Percentiles rank a stretch among this genome's conserved stretches.
phyloP scores from a whole-genome alignment of 2,113 vertebrate genomes.

The Dolichallabes microphthalmus region DNA sequence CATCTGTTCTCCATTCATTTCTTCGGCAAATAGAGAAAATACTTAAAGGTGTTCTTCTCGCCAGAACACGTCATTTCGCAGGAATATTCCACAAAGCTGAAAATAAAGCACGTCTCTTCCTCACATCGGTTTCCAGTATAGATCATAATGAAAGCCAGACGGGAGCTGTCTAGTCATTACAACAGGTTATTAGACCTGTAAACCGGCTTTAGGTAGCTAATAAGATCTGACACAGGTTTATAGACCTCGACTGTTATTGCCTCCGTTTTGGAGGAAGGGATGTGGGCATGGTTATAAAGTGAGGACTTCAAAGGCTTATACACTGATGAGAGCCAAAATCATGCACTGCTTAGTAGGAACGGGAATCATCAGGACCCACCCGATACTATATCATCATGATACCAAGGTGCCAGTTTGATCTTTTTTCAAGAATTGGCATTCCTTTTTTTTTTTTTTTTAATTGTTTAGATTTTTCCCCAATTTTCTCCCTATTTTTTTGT shows the following conservation, averaged over 20 bases:
- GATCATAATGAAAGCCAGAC: conserved; percentile 65
- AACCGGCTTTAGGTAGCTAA: conserved; percentile 49
- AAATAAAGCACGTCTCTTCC: conserved; percentile 51
- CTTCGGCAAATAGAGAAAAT: background rate
- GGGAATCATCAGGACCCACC: too few relatives aligned
- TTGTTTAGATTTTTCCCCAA: too few relatives aligned
- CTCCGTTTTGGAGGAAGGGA: conserved; percentile 3
- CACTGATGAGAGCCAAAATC: conserved; percentile 8
- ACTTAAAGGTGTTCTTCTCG: conserved; percentile 42
- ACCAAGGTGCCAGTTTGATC: too few relatives aligned
- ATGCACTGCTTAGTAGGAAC: background rate
- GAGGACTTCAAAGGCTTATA: conserved; percentile 19
- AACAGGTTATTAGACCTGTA: conserved; percentile 55
- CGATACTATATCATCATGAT: too few relatives aligned
- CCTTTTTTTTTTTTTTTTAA: too few relatives aligned
- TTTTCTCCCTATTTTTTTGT: too few relatives aligned
- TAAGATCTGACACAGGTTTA: conserved; percentile 40
- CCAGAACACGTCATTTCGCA: conserved; percentile 15
- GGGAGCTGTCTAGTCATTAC: conserved; percentile 61
- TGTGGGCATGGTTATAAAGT: background rate
- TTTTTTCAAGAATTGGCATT: too few relatives aligned
- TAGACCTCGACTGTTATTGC: conserved; percentile 15
- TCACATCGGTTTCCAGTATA: conserved; percentile 57
- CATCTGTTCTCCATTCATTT: background rate
- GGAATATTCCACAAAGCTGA: conserved; percentile 46